Conservation (phyloP, 2,888 invertebrate species). For the Netelia virgata region DNA sequence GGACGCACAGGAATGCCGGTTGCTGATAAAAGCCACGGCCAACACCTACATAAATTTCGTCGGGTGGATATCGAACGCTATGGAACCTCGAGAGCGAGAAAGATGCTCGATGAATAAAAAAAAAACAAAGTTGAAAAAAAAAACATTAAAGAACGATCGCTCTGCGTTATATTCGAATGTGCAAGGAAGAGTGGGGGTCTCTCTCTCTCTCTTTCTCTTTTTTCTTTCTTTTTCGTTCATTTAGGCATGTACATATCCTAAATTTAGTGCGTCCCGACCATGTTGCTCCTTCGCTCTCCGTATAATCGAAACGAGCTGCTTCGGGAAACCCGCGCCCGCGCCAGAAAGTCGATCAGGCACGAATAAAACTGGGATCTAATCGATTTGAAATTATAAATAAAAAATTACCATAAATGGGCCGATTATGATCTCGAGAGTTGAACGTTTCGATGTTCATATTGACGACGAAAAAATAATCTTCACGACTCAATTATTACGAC, state of each 20-base stretch:
- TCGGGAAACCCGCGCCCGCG: conserved; percentile 39
- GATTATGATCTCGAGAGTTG: too few relatives aligned
- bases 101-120: conserved; percentile 10
- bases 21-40: conserved; percentile 84
- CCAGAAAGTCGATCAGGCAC: conserved; percentile 44
- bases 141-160: conserved; percentile 57
- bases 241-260: conserved; percentile 81
- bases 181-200: conserved; percentile 13
- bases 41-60: conserved; percentile 85
- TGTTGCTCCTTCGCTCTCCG: conserved; percentile 50
- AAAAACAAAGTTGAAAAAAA: conserved; percentile 2
- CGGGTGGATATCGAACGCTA: conserved; percentile 76
- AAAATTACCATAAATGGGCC: too few relatives aligned
- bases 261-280: conserved; percentile 79
- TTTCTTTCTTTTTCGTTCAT: conserved; percentile 76
- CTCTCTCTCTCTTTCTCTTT: conserved; percentile 26
- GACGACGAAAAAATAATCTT: conserved; percentile 60
- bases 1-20: conserved; percentile 83
- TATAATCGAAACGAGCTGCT: conserved; percentile 61
- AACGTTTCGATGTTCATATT: conserved; percentile 39
- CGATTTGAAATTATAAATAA: too few relatives aligned
- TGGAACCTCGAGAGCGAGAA: conserved; percentile 54
- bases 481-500: too few relatives aligned
- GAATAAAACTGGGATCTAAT: too few relatives aligned
- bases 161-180: conserved; percentile 37